Percentiles rank a stretch among this genome's conserved stretches.
phyloP scores from a whole-genome alignment of 2,888 invertebrate genomes.

The Mactromeris polynyma region DNA sequence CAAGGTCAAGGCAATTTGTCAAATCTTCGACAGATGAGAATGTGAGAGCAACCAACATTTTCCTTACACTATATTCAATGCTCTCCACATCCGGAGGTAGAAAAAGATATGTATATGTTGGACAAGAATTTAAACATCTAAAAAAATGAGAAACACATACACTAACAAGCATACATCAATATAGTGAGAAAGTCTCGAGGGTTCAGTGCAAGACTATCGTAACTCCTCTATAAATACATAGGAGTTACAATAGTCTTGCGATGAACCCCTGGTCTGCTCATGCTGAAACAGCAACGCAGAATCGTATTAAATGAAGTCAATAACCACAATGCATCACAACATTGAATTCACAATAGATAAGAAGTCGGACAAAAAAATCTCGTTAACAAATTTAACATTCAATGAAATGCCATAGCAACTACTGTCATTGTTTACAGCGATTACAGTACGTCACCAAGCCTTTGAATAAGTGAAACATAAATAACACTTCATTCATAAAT shows the following conservation, averaged over 20 bases:
- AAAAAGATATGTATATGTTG: background rate
- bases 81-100: background rate
- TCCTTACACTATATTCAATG: background rate
- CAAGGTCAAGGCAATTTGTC: no score
- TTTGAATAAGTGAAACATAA: no score
- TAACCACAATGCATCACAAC: background rate
- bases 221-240: no score
- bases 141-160: background rate
- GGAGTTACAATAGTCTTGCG: no score
- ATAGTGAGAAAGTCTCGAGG: no score
- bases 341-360: background rate
- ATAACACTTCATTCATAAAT: background rate
- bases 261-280: no score
- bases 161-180: background rate
- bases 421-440: no score
- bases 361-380: background rate
- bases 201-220: no score
- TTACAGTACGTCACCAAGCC: no score
- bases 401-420: background rate
- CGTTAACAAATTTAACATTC: background rate
- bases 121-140: background rate
- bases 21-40: no score
- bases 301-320: background rate
- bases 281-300: background rate
- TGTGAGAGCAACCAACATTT: no score